Percentiles rank a stretch among this genome's conserved stretches.
phyloP scores from a whole-genome alignment of 2,888 invertebrate species.

The Euzophera pinguis region DNA sequence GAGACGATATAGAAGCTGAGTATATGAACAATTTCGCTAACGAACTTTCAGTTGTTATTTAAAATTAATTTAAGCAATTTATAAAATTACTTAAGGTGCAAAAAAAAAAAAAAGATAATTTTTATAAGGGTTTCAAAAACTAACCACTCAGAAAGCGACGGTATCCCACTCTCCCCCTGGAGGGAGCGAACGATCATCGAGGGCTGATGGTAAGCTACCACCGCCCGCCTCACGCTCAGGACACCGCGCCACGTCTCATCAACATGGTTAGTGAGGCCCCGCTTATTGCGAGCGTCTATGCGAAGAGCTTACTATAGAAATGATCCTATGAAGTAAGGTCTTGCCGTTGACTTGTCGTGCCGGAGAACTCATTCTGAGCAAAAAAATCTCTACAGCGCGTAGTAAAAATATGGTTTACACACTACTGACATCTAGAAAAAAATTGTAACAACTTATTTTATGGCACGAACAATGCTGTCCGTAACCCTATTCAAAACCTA shows the following conservation, averaged over 20 bases:
- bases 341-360: background rate
- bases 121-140: background rate
- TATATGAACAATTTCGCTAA: too few relatives aligned
- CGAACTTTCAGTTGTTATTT: too few relatives aligned
- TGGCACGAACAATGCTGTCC: too few relatives aligned
- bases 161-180: background rate
- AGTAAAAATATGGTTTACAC: too few relatives aligned
- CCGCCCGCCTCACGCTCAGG: conserved; percentile 3
- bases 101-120: too few relatives aligned
- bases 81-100: too few relatives aligned
- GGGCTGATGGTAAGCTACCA: background rate
- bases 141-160: conserved; percentile 12
- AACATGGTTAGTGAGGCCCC: background rate
- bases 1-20: too few relatives aligned
- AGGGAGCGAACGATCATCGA: conserved; percentile 3
- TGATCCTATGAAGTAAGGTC: background rate
- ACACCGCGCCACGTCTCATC: conserved; percentile 1
- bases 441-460: background rate
- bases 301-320: conserved; percentile 1
- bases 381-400: too few relatives aligned
- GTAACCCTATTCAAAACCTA: too few relatives aligned
- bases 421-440: background rate
- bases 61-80: too few relatives aligned
- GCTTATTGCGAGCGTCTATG: background rate
- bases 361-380: background rate